Base-by-base conservation (phyloP, 2,797 vertebrate genomes). In the Cossypha dichroa region DNA sequence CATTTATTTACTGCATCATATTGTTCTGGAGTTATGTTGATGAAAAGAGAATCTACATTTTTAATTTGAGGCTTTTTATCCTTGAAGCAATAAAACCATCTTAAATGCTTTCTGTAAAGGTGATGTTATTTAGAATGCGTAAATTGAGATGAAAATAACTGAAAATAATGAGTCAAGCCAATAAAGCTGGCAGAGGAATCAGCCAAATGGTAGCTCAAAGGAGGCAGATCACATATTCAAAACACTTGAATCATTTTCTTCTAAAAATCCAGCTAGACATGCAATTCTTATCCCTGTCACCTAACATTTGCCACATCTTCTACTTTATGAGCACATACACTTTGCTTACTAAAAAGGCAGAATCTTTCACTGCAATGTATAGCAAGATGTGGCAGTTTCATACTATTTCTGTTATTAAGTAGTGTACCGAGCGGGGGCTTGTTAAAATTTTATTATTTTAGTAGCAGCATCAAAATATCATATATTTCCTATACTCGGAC, bases 371-470 rank as follows among this genome's bases (percentile, higher is more conserved):
- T 51, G 19, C 22, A 29, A 10, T 3, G 6, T 41, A 21, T 7
- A 54, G 72, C 34, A 73, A 69, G 69, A 77, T 5, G 16, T 69
- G 48, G 69, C 66, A 73, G 62, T 55, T 93, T 62, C 73, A 66
- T 33, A 38, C 41, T 63, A 25, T 81, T 75, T 80, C 1, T 3
- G 17, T 85, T 80, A 67, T 83, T 83, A 75, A 54, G 51, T 29
- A 62, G 51, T 31, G 21, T 68, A 78, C 75, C 1, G 3, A 88
- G 49, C 83, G 13, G 3, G 9, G 19, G 43, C 62, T 58, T 68
- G 59, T 93, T 93, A 91, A 93, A 93, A 72, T 81, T 55, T 69
- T 72, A 68, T 93, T 80, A 49, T 69, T 91, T 88, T 55, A 66
- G 43, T 25, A 72, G 51, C 76, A 62, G 21, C 29, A 23, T 66